Conservation (phyloP, 1,140 invertebrate genomes). For the Neodiprion virginianus region DNA sequence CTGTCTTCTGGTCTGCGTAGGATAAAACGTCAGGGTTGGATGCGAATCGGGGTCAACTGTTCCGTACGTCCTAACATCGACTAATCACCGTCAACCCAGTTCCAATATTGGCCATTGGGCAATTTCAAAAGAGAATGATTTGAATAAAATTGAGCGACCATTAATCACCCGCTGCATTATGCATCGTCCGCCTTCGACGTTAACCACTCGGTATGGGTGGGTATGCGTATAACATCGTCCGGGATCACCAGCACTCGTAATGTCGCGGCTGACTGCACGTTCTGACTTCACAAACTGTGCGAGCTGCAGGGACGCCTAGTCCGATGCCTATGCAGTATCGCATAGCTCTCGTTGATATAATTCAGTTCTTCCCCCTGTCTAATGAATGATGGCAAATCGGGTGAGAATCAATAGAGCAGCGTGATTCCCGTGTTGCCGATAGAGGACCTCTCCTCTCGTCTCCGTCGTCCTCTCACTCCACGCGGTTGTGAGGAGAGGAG, state of each 20-base stretch:
- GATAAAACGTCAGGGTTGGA: too few species aligned
- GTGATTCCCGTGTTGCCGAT: constrained; percentile 4
- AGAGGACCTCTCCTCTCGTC: not conserved
- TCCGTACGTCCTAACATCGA: too few species aligned
- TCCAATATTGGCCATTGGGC: too few species aligned
- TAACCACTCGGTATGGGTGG: too few species aligned
- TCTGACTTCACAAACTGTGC: not conserved
- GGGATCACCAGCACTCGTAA: not conserved
- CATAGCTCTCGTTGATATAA: not conserved
- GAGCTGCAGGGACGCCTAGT: not conserved
- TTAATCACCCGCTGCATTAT: too few species aligned
- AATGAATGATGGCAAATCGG: constrained; percentile 10
- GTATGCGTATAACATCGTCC: not conserved
- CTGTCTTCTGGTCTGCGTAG: too few species aligned
- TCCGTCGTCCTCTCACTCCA: not conserved
- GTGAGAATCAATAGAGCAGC: constrained; percentile 10
- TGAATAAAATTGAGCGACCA: too few species aligned
- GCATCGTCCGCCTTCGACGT: too few species aligned
- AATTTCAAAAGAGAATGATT: too few species aligned
- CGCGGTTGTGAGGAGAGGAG: not conserved
- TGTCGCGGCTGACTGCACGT: not conserved
- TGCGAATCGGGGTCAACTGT: too few species aligned
- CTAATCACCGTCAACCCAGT: too few species aligned
- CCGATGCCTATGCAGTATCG: not conserved
- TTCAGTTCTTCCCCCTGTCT: not conserved